A percentile compares a stretch with the other conserved stretches of the same genome.
These are phyloP conservation scores for Macrobrachium nipponense DNA, from an alignment of 1,140 invertebrate genomes.

Conservation along the genomic window DNA sequence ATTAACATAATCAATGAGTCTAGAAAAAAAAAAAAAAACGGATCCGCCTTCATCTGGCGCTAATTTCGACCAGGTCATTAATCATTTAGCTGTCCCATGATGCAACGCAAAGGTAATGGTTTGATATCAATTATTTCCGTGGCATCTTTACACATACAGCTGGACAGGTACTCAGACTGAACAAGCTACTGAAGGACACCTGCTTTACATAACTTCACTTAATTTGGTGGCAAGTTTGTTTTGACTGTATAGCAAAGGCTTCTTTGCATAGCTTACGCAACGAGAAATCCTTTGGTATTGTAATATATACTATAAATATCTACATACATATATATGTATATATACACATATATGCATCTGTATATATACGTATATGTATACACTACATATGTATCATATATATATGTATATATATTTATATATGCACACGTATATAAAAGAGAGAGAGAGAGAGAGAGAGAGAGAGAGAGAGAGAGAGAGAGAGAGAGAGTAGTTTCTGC, in stretches of 20 bases:
- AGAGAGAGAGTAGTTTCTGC: slow-evolving; percentile 1
- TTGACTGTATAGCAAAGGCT: not conserved
- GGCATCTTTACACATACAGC: too few relatives aligned
- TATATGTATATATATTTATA: slow-evolving; percentile 32
- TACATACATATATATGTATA: not conserved
- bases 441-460: not conserved
- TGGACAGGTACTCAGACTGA: too few relatives aligned
- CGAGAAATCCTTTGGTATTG: not conserved
- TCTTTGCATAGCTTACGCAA: not conserved
- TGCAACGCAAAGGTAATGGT: too few relatives aligned
- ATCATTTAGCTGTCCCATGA: too few relatives aligned
- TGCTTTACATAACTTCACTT: too few relatives aligned
- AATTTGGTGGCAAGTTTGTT: not conserved
- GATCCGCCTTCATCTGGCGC: not conserved
- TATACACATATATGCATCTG: not conserved
- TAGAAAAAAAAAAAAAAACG: not conserved
- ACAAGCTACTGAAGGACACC: too few relatives aligned
- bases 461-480: not conserved
- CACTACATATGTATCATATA: not conserved
- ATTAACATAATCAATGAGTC: not conserved
- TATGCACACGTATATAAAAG: not conserved
- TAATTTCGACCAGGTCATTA: too few relatives aligned
- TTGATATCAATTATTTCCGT: too few relatives aligned
- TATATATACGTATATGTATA: not conserved
- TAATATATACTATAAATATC: not conserved